Evolutionary conservation across 2,888 invertebrate species (phyloP).

Genomic region (Fragum whitleyi): DNA sequence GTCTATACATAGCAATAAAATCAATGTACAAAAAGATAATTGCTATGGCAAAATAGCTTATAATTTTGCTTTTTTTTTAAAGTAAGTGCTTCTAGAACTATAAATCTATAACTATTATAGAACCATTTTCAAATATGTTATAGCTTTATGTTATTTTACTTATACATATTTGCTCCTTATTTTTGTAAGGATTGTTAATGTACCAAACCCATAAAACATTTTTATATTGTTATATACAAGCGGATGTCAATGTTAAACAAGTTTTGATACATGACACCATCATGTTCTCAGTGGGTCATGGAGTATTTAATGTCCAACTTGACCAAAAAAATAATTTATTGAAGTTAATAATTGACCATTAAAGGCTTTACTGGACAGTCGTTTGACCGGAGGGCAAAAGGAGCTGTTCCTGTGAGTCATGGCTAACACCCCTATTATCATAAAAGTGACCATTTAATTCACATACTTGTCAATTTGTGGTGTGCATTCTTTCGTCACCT

Average conservation of each 20-base stretch:
- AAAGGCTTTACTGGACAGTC: conserved; percentile 6
- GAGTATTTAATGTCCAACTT: conserved; percentile 7
- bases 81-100: too few species aligned
- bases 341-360: conserved; percentile 25
- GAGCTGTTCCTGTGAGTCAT: conserved; percentile 6
- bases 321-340: conserved; percentile 18
- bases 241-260: neutral
- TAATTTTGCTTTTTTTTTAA: too few species aligned
- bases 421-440: conserved; percentile 11
- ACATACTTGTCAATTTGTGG: conserved; percentile 14
- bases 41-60: too few species aligned
- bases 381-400: neutral
- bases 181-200: too few species aligned
- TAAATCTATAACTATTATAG: too few species aligned
- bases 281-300: neutral
- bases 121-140: too few species aligned
- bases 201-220: neutral
- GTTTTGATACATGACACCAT: neutral
- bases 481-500: neutral
- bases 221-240: neutral
- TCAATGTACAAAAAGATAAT: too few species aligned
- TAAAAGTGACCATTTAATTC: conserved; percentile 18
- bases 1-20: too few species aligned
- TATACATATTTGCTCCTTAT: too few species aligned
- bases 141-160: too few species aligned